Evolutionary conservation across 2,113 vertebrate species (phyloP).

Genomic region (Hyaena hyaena): DNA sequence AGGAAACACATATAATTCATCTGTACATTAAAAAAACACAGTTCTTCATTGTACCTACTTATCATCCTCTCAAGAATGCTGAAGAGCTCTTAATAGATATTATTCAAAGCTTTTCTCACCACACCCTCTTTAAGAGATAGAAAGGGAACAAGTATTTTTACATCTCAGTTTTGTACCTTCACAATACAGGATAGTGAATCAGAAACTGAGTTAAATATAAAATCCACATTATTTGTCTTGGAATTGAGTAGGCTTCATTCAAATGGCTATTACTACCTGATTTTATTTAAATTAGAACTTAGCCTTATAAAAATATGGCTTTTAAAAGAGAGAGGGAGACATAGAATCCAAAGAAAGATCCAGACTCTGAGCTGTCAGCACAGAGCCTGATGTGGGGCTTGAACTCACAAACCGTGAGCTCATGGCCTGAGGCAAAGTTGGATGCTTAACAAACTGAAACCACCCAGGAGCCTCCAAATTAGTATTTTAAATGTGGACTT

Average conservation of each 20-base stretch:
- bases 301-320: neutral
- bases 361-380: too few relatives aligned
- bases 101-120: conserved; percentile 57
- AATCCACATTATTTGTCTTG: neutral
- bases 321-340: neutral
- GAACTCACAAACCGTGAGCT: too few relatives aligned
- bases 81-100: conserved; percentile 27
- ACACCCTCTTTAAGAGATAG: conserved; percentile 47
- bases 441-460: too few relatives aligned
- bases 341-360: too few relatives aligned
- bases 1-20: conserved; percentile 36
- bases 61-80: conserved; percentile 46
- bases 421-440: too few relatives aligned
- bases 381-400: too few relatives aligned
- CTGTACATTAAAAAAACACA: neutral
- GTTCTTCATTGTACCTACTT: conserved; percentile 48
- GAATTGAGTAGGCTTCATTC: neutral
- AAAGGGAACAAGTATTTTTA: neutral
- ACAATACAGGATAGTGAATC: neutral
- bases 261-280: neutral
- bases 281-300: conserved; percentile 34
- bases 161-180: neutral
- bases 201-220: conserved; percentile 22
- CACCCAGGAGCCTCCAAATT: too few relatives aligned
- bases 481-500: too few relatives aligned